Evolutionary conservation across 2,888 invertebrate species (phyloP).

Genomic region (Phyto melanocephala): DNA sequence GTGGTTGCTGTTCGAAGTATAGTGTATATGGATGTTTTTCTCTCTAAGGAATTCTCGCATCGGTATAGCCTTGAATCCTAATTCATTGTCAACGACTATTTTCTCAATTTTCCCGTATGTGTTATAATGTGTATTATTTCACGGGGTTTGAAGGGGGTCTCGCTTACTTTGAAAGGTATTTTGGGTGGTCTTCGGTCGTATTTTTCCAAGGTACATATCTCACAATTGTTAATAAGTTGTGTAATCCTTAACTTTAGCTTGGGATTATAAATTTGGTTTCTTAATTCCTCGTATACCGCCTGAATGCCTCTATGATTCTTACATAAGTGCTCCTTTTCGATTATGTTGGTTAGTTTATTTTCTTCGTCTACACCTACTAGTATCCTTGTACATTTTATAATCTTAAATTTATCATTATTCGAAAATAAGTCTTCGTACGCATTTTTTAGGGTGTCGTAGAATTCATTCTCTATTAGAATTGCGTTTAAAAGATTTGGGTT

Average conservation of each 20-base stretch:
- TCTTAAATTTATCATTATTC: slow-evolving; percentile 8
- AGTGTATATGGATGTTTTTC: slow-evolving; percentile 57
- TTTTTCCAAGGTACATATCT: slow-evolving; percentile 55
- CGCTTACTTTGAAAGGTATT: slow-evolving; percentile 64
- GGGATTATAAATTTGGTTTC: slow-evolving; percentile 50
- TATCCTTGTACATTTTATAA: slow-evolving; percentile 12
- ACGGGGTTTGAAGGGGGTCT: slow-evolving; percentile 65
- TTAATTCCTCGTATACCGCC: slow-evolving; percentile 27
- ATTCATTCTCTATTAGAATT: slow-evolving; percentile 23
- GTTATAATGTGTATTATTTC: slow-evolving; percentile 53
- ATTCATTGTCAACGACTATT: slow-evolving; percentile 56
- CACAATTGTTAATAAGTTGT: slow-evolving; percentile 65
- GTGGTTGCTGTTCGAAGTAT: slow-evolving; percentile 31
- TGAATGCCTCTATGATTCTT: slow-evolving; percentile 36
- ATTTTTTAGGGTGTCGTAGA: neutral
- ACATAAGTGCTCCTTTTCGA: slow-evolving; percentile 26
- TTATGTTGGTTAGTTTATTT: neutral
- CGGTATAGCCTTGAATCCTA: slow-evolving; percentile 64
- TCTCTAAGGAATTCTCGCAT: slow-evolving; percentile 57
- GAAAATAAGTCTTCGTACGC: neutral
- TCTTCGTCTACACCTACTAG: slow-evolving; percentile 17
- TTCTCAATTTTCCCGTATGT: slow-evolving; percentile 55
- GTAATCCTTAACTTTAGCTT: slow-evolving; percentile 54
- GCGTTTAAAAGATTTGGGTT: slow-evolving; percentile 8
- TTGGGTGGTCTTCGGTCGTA: slow-evolving; percentile 58